Conservation (phyloP, 1,140 invertebrate species). For the Camponotus floridanus region DNA sequence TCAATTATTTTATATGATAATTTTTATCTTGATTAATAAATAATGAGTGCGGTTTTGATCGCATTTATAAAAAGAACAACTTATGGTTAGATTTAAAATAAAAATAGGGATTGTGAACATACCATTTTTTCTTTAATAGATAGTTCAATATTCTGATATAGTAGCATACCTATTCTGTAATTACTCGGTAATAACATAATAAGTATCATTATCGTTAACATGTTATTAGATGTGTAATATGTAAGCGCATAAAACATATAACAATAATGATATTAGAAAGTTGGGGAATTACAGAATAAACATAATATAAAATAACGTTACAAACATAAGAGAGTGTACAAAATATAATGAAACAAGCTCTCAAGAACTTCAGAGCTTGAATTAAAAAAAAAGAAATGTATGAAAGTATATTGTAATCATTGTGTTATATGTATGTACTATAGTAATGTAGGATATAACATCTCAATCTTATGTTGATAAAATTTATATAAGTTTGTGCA, state of each 20-base stretch:
- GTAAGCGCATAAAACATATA: background rate
- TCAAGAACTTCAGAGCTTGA: background rate
- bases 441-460: background rate
- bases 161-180: conserved; percentile 17
- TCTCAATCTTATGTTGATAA: background rate
- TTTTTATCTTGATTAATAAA: conserved; percentile 3
- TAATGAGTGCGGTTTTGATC: background rate
- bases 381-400: conserved; percentile 20
- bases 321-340: conserved; percentile 17
- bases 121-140: background rate
- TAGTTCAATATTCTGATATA: conserved; percentile 22
- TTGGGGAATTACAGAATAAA: conserved; percentile 25
- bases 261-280: background rate
- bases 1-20: conserved; percentile 5
- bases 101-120: background rate
- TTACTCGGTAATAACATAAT: background rate
- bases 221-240: background rate
- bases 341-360: background rate
- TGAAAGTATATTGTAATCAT: conserved; percentile 48
- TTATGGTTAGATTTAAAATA: background rate
- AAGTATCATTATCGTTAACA: background rate
- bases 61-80: conserved; percentile 15
- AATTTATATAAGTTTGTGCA: conserved; percentile 25
- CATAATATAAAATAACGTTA: background rate
- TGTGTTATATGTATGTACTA: background rate